Evolutionary conservation across 92 coral and sea anemone genomes (phyloP), one percentile per base, ranked within the genome.

Genomic region (Palythoa caribaeorum): DNA sequence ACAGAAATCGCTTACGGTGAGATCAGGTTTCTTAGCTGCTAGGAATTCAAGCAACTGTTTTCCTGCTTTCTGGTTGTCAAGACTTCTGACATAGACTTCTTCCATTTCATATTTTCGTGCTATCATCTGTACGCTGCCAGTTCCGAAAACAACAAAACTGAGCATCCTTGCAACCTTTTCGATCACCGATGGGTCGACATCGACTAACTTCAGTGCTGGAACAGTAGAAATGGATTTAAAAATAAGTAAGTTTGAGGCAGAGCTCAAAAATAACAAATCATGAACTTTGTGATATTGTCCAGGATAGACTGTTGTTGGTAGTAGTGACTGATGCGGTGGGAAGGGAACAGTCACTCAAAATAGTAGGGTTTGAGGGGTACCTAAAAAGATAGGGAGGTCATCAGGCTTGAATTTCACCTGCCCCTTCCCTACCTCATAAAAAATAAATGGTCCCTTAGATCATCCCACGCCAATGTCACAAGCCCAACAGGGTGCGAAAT

Each of bases 21-120:
- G 54, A 7, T 76, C 14, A 39, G 80, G 80, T 47, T 20, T 39
- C 44, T 76, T 76, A 6, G 80, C 80, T 9, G 80, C 51, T 39
- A 76, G 15, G 80, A 76, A 76, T 3, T 51, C 37, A 52, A 76
- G 80, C 51, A 76, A 59, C 3, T 52, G 11, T 51, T 76, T 37
- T 76, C 80, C 80, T 2, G 80, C 80, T 19, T 4, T 1, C 2
- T 44, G 48, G 8, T 8, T 20, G 1, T 28, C 40, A 1, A 76
- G 62, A 7, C n/a, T 2, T 50, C 9, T 76, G 17, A 76, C 63
- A 1, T 9, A 8, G 17, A 76, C 17, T 9, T 76, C 65, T 3
- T 76, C 65, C 80, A 76, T 52, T 20, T 38, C 19, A 47, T 76
- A 76, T 54, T 76, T 9, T 51, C 10, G 50, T 11, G 80, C 80